Conservation (phyloP, 2,888 invertebrate species). For the Smittia aterrima region DNA sequence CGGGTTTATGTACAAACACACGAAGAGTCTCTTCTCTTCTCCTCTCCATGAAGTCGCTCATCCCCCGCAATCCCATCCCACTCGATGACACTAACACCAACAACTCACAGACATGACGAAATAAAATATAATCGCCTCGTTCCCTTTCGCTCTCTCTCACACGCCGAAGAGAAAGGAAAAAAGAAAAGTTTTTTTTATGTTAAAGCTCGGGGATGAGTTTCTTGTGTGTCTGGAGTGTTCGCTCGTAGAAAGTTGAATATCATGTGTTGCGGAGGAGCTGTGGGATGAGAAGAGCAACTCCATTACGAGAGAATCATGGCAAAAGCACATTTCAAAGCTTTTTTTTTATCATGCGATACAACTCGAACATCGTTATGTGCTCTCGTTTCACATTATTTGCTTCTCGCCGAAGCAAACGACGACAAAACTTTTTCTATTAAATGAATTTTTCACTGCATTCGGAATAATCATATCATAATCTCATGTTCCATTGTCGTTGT, state of each 20-base stretch:
- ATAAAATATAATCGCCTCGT: conserved; percentile 25
- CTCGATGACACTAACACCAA: conserved; percentile 33
- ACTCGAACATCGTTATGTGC: no score
- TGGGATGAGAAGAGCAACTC: background rate
- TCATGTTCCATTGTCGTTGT: no score
- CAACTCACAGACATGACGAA: conserved; percentile 27
- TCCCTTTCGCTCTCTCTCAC: background rate
- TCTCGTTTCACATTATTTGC: no score
- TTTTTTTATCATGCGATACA: no score
- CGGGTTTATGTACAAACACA: conserved; percentile 32
- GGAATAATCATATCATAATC: no score
- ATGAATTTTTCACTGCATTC: no score
- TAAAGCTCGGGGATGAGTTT: background rate
- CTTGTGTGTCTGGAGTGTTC: conserved; percentile 4
- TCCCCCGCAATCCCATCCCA: background rate
- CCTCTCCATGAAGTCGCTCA: background rate
- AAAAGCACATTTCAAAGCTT: background rate
- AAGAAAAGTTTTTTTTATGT: background rate
- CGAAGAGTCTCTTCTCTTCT: background rate
- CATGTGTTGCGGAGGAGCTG: background rate
- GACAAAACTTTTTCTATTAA: background rate
- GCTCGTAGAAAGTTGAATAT: background rate
- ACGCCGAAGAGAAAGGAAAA: background rate
- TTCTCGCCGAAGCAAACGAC: background rate
- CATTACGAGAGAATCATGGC: background rate